Conservation (phyloP, 2,888 invertebrate species). For the Eilema griseolum region DNA sequence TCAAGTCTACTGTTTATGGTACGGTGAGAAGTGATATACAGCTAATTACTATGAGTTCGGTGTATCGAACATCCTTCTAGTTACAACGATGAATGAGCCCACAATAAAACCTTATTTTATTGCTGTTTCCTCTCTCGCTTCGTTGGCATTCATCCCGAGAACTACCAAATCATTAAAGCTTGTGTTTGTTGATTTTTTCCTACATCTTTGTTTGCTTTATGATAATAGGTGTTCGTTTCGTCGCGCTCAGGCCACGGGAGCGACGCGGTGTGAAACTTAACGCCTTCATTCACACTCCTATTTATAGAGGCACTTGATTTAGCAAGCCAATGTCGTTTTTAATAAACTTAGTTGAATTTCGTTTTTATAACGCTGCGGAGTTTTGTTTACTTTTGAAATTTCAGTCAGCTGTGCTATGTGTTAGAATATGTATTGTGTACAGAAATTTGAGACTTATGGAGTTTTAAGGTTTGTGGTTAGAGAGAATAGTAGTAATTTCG, state of each 20-base stretch:
- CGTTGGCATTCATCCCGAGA: slow-evolving; percentile 82
- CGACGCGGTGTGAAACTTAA: slow-evolving; percentile 84
- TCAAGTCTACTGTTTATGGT: not conserved
- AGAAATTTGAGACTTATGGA: not conserved
- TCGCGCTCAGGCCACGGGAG: slow-evolving; percentile 72
- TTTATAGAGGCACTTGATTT: slow-evolving; percentile 83
- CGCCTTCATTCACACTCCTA: slow-evolving; percentile 82
- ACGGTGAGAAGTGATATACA: slow-evolving; percentile 48
- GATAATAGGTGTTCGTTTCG: slow-evolving; percentile 85
- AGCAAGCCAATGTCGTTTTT: slow-evolving; percentile 80
- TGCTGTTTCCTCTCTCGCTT: slow-evolving; percentile 79
- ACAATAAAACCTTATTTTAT: slow-evolving; percentile 81
- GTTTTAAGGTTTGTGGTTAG: not conserved
- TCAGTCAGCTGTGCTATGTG: slow-evolving; percentile 34
- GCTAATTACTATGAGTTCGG: slow-evolving; percentile 65
- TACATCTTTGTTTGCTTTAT: slow-evolving; percentile 84
- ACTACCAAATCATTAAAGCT: slow-evolving; percentile 83
- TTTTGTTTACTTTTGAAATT: slow-evolving; percentile 58
- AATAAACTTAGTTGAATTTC: slow-evolving; percentile 70
- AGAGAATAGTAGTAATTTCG: too few relatives aligned
- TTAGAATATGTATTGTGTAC: not conserved
- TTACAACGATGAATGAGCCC: slow-evolving; percentile 68
- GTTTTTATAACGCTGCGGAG: slow-evolving; percentile 60
- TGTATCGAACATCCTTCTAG: slow-evolving; percentile 55
- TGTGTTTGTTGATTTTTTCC: slow-evolving; percentile 83